These are phyloP conservation scores for Onychostruthus taczanowskii DNA, from an alignment of 2,113 vertebrate species.

Conservation along the genomic window DNA sequence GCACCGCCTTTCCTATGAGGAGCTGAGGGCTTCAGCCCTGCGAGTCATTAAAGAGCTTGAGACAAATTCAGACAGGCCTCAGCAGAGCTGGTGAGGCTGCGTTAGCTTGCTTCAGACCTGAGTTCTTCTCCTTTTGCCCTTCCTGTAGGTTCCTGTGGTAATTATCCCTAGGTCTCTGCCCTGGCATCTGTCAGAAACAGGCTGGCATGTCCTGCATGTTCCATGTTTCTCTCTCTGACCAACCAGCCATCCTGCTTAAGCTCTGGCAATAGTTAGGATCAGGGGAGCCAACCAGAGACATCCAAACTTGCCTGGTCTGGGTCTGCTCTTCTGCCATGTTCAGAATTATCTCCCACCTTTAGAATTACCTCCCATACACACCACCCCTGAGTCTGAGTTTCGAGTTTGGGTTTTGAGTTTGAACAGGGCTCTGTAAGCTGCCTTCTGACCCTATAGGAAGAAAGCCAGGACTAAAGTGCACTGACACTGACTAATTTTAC, in stretches of 20 bases:
- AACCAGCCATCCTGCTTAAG: background rate
- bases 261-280: background rate
- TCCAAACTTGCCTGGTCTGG: background rate
- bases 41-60: background rate
- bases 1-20: background rate
- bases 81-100: background rate
- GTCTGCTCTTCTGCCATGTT: background rate
- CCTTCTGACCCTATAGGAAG: background rate
- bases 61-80: constrained; percentile 59
- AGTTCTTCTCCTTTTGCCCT: background rate
- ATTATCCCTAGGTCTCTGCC: background rate
- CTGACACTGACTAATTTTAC: background rate
- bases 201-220: background rate
- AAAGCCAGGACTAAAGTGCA: background rate
- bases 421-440: background rate
- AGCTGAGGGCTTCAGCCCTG: constrained; percentile 19
- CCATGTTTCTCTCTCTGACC: background rate
- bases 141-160: background rate
- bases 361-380: background rate
- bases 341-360: background rate
- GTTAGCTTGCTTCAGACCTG: background rate
- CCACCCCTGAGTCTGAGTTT: background rate
- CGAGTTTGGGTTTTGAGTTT: background rate
- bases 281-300: background rate
- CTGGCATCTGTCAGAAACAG: background rate